phyloP scores from a whole-genome alignment of 2,113 vertebrate genomes.

The Myrmophylax atrothorax region DNA sequence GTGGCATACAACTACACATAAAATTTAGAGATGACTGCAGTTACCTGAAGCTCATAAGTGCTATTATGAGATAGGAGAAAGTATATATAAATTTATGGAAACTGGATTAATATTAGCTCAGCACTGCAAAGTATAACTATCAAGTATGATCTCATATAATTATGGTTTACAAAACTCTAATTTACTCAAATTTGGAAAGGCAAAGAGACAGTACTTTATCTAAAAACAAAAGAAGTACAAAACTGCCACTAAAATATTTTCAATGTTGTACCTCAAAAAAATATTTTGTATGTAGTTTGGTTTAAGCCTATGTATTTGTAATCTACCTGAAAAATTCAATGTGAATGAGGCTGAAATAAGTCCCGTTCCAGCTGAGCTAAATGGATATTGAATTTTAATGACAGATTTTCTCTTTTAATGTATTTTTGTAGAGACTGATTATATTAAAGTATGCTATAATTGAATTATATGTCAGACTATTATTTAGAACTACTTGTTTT shows the following conservation, averaged over 20 bases:
- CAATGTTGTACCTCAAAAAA: not conserved
- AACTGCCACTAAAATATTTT: conserved; percentile 50
- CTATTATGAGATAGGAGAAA: not conserved
- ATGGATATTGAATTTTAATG: conserved; percentile 66
- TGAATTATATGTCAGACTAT: conserved; percentile 55
- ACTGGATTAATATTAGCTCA: conserved; percentile 61
- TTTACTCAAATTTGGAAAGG: conserved; percentile 66
- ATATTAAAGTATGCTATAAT: conserved; percentile 43
- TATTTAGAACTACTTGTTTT: conserved; percentile 44
- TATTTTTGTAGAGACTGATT: conserved; percentile 62
- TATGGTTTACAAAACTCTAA: conserved; percentile 55
- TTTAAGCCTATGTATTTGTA: conserved; percentile 16
- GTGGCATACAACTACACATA: not conserved
- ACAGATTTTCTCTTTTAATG: conserved; percentile 58
- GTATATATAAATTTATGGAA: conserved; percentile 43
- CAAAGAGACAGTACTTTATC: conserved; percentile 20
- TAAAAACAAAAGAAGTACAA: conserved; percentile 18
- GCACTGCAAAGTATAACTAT: conserved; percentile 44
- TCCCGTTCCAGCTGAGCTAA: conserved; percentile 47
- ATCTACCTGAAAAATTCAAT: conserved; percentile 43
- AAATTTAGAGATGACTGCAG: conserved; percentile 28
- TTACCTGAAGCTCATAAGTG: conserved; percentile 18
- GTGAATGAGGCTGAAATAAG: conserved; percentile 39
- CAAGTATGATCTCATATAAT: conserved; percentile 49
- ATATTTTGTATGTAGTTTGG: conserved; percentile 39